phyloP scores from a whole-genome alignment of 2,888 invertebrate species.

The Strigamia crassipes region DNA sequence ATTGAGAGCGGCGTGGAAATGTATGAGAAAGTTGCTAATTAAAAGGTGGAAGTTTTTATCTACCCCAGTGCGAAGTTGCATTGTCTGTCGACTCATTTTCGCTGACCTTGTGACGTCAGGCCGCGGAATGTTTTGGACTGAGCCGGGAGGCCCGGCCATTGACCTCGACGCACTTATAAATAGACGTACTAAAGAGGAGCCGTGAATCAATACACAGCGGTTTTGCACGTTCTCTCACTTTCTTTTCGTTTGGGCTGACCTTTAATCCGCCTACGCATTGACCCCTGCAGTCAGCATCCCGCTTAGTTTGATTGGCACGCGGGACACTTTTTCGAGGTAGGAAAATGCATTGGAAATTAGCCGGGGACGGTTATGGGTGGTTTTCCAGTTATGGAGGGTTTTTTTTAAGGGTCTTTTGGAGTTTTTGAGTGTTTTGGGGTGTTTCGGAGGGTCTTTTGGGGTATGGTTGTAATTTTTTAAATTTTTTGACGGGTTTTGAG shows the following conservation, averaged over 20 bases:
- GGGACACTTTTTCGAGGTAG: slow-evolving; percentile 2
- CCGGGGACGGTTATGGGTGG: too few species aligned
- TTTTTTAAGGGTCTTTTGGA: too few species aligned
- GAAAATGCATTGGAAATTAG: too few species aligned
- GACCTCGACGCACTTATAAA: slow-evolving; percentile 21
- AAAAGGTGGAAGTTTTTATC: background rate
- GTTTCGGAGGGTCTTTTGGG: too few species aligned
- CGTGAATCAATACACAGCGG: background rate
- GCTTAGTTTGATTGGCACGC: background rate
- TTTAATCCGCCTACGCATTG: background rate
- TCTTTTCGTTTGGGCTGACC: background rate
- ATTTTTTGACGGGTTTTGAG: too few species aligned
- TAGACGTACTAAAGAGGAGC: background rate
- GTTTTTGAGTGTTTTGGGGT: too few species aligned
- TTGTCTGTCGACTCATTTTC: background rate
- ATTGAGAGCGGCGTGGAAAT: too few species aligned
- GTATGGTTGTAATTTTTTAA: too few species aligned
- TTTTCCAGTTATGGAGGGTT: too few species aligned
- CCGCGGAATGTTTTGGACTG: background rate
- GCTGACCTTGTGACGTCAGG: slow-evolving; percentile 6
- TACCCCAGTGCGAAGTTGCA: background rate
- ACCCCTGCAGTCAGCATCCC: background rate
- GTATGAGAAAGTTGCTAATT: background rate
- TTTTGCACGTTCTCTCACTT: background rate
- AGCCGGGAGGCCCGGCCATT: slow-evolving; percentile 22